Percentiles rank a stretch among this genome's conserved stretches.
These are phyloP conservation scores for Phodopus roborovskii DNA, from an alignment of 2,113 vertebrate species.

Conservation along the genomic window DNA sequence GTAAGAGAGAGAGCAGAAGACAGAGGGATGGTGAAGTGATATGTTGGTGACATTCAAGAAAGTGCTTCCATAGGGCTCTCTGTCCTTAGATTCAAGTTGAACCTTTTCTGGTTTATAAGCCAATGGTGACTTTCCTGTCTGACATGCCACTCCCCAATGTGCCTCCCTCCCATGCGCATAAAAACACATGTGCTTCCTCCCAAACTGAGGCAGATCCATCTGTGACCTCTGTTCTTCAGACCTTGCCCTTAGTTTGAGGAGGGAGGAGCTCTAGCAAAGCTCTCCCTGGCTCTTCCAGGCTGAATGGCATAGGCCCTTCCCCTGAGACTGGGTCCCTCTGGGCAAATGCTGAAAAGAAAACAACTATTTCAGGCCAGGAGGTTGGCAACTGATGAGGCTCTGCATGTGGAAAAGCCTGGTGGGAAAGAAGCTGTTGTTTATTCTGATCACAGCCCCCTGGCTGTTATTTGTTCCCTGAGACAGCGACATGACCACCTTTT, in stretches of 20 bases:
- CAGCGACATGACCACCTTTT: neutral
- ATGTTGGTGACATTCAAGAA: conserved; percentile 51
- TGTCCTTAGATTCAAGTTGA: conserved; percentile 10
- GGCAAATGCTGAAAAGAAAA: neutral
- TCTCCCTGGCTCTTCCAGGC: neutral
- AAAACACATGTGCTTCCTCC: conserved; percentile 25
- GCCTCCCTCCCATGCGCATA: neutral
- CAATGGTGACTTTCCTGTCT: neutral
- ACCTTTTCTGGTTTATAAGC: neutral
- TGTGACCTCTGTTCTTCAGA: conserved; percentile 65
- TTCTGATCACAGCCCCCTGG: neutral
- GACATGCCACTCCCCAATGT: neutral
- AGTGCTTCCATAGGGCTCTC: neutral
- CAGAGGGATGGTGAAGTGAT: conserved; percentile 30
- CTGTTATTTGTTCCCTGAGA: neutral
- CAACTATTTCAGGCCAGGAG: conserved; percentile 7
- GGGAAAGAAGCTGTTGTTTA: neutral
- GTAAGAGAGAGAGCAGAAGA: conserved; percentile 14
- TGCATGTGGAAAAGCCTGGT: neutral
- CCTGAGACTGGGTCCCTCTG: neutral
- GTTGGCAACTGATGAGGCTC: neutral
- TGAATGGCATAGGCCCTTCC: neutral
- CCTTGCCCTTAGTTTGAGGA: neutral
- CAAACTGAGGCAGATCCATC: neutral
- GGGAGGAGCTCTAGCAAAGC: neutral